Evolutionary conservation across 2,113 vertebrate genomes (phyloP).

Genomic region (Ailuropoda melanoleuca): DNA sequence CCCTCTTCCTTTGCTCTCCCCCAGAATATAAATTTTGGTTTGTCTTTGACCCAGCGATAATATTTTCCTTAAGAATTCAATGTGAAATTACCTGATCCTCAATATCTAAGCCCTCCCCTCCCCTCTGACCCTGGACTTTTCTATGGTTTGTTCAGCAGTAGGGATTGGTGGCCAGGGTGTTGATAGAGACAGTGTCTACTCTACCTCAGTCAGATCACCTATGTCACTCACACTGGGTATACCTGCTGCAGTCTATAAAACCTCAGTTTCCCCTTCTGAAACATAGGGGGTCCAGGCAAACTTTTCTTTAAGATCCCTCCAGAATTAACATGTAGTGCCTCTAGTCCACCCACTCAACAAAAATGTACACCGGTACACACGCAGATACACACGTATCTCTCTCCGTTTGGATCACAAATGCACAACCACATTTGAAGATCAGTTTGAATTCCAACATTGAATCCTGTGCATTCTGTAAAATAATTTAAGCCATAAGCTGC

Average conservation of each 20-base stretch:
- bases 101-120: background rate
- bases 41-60: constrained; percentile 23
- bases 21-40: background rate
- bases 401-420: background rate
- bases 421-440: background rate
- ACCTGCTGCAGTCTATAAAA: background rate
- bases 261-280: background rate
- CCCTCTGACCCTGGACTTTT: constrained; percentile 9
- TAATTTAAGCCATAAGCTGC: background rate
- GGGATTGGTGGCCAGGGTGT: background rate
- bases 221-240: background rate
- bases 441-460: background rate
- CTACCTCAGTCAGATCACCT: background rate
- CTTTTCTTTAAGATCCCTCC: background rate
- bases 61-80: constrained; percentile 48
- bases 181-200: background rate
- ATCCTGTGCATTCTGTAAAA: background rate
- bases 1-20: background rate
- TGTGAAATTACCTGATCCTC: background rate
- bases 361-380: constrained; percentile 29
- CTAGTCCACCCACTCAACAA: background rate
- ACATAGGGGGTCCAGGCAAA: background rate
- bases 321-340: background rate
- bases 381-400: background rate
- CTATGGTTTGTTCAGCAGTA: background rate